These are phyloP conservation scores for Anas capensis DNA, from an alignment of 2,797 vertebrate genomes.

Conservation along the genomic window DNA sequence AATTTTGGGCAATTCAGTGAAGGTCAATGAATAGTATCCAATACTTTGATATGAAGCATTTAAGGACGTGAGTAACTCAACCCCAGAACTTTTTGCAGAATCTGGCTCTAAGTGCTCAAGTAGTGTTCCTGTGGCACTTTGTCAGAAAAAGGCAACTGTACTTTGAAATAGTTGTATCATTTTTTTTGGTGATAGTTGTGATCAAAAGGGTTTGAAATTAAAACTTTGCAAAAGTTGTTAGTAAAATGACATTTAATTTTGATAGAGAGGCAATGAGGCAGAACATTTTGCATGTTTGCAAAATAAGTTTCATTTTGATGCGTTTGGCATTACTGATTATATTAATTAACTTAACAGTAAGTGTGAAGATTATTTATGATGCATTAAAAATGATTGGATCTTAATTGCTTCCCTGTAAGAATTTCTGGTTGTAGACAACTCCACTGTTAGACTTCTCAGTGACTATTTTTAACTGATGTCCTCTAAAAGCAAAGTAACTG, in stretches of 20 bases:
- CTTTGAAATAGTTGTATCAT: background rate
- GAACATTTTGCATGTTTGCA: slow-evolving; percentile 76
- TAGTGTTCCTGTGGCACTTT: slow-evolving; percentile 14
- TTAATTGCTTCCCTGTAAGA: slow-evolving; percentile 77
- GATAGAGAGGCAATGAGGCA: slow-evolving; percentile 69
- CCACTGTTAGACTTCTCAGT: background rate
- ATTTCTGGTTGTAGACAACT: slow-evolving; percentile 61
- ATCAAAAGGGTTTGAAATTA: slow-evolving; percentile 59
- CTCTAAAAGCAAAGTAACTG: slow-evolving; percentile 39
- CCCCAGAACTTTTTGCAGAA: slow-evolving; percentile 47
- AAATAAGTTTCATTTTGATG: slow-evolving; percentile 79
- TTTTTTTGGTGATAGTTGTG: background rate
- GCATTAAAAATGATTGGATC: slow-evolving; percentile 74
- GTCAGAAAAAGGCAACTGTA: background rate
- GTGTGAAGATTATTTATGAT: slow-evolving; percentile 80
- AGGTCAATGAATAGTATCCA: slow-evolving; percentile 45
- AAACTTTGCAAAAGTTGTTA: slow-evolving; percentile 68
- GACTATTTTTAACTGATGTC: slow-evolving; percentile 38
- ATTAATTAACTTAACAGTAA: slow-evolving; percentile 82
- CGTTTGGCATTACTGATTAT: slow-evolving; percentile 77
- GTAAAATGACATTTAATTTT: slow-evolving; percentile 73
- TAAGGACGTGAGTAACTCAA: slow-evolving; percentile 36
- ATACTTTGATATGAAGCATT: slow-evolving; percentile 48
- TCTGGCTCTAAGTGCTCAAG: slow-evolving; percentile 19
- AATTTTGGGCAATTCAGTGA: slow-evolving; percentile 43